These are phyloP conservation scores for Chelonoidis abingdonii DNA, from an alignment of 2,113 vertebrate genomes.

Conservation along the genomic window DNA sequence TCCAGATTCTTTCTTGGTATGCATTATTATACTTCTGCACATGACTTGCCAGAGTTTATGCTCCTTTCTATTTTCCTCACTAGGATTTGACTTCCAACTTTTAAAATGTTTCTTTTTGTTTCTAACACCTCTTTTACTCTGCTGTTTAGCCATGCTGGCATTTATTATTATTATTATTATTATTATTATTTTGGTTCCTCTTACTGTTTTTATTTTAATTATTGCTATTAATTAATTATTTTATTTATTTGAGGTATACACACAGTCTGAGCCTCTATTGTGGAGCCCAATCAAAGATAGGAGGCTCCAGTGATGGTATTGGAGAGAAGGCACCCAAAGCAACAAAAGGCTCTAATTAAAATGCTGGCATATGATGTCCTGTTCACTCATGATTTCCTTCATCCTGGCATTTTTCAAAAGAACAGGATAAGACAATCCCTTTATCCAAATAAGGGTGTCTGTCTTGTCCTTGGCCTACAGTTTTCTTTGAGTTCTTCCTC, in stretches of 20 bases:
- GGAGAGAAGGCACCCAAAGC: not conserved
- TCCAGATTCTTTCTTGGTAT: no score
- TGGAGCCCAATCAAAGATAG: not conserved
- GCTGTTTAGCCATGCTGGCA: no score
- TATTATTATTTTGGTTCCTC: not conserved
- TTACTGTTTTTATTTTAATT: not conserved
- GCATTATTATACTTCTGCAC: no score
- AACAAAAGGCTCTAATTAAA: not conserved
- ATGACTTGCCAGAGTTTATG: no score
- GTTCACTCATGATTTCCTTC: slow-evolving; percentile 2
- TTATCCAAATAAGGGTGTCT: not conserved
- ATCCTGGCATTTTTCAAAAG: not conserved
- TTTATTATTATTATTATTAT: not conserved
- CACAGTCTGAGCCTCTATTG: no score
- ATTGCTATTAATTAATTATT: no score
- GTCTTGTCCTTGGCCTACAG: not conserved
- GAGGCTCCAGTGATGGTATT: not conserved
- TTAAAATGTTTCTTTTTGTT: no score
- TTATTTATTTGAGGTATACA: no score
- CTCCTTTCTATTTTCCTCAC: no score
- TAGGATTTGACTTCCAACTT: no score
- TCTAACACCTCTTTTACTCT: no score
- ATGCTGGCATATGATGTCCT: not conserved
- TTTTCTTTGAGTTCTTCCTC: slow-evolving; percentile 16
- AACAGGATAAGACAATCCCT: not conserved